These are phyloP conservation scores for Pimephales promelas DNA, from an alignment of 2,113 vertebrate species.

Conservation along the genomic window DNA sequence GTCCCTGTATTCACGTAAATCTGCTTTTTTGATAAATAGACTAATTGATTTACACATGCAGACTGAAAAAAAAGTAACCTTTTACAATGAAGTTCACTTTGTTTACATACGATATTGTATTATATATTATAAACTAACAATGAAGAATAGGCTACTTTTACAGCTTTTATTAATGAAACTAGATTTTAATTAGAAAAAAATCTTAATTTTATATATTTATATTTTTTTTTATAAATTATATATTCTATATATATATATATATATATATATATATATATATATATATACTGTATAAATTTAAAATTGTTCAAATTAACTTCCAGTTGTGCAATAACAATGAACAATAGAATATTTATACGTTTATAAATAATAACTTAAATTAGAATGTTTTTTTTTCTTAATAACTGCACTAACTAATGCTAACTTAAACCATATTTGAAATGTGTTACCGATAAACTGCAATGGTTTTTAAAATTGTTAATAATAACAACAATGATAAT, in stretches of 20 bases:
- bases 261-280: too few species aligned
- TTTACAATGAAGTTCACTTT: neutral
- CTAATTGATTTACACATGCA: neutral
- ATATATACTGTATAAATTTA: too few species aligned
- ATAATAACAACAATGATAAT: neutral
- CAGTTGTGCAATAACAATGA: neutral
- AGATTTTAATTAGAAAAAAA: too few species aligned
- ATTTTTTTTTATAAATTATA: too few species aligned
- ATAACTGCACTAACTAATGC: neutral
- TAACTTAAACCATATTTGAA: neutral
- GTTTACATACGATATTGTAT: neutral
- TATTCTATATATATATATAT: too few species aligned
- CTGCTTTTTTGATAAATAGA: neutral
- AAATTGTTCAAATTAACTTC: neutral
- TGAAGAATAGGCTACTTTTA: too few species aligned
- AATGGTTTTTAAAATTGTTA: neutral
- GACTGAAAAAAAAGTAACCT: neutral
- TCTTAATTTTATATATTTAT: too few species aligned
- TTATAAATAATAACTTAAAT: neutral
- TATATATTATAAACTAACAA: neutral
- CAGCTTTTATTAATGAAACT: too few species aligned
- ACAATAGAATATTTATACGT: neutral
- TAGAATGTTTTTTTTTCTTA: neutral
- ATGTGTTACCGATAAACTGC: neutral
- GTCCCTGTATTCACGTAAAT: conserved; percentile 24